phyloP scores from a whole-genome alignment of 2,113 vertebrate genomes.

The Trematomus loennbergii region DNA sequence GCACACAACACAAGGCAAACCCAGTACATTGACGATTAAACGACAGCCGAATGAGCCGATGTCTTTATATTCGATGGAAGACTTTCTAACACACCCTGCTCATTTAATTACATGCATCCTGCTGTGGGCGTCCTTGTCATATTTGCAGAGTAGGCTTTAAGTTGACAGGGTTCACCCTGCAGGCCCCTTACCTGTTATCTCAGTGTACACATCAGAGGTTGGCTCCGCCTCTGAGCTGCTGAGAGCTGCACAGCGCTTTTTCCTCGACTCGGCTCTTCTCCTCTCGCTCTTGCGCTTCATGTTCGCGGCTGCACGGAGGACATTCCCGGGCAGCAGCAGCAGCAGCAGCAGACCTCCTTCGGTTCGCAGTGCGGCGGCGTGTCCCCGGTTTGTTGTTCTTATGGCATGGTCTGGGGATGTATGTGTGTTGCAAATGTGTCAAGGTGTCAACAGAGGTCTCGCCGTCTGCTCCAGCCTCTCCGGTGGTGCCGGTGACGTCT shows the following conservation, averaged over 20 bases:
- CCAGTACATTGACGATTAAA: constrained; percentile 21
- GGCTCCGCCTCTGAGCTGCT: constrained; percentile 79
- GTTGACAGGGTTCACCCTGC: constrained; percentile 52
- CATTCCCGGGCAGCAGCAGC: constrained; percentile 52
- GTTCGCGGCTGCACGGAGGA: constrained; percentile 47
- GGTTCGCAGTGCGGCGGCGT: constrained; percentile 23
- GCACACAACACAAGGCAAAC: constrained; percentile 6
- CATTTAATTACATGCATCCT: background rate
- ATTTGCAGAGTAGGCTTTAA: constrained; percentile 26
- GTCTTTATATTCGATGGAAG: constrained; percentile 72
- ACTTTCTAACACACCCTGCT: background rate
- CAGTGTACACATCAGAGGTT: constrained; percentile 80
- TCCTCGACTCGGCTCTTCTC: constrained; percentile 82
- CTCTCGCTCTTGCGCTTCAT: constrained; percentile 88
- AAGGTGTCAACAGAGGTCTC: constrained; percentile 47
- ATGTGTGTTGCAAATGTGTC: constrained; percentile 1
- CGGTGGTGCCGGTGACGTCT: constrained; percentile 75
- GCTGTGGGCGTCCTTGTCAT: background rate
- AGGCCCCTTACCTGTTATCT: constrained; percentile 83
- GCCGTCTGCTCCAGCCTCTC: constrained; percentile 56
- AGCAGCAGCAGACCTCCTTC: constrained; percentile 18
- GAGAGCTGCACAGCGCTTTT: constrained; percentile 80
- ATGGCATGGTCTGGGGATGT: constrained; percentile 48
- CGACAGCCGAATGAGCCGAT: constrained; percentile 37
- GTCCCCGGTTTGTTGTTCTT: constrained; percentile 37